These are phyloP conservation scores for Lasius fuliginosus DNA, from an alignment of 2,888 invertebrate species.

Conservation along the genomic window DNA sequence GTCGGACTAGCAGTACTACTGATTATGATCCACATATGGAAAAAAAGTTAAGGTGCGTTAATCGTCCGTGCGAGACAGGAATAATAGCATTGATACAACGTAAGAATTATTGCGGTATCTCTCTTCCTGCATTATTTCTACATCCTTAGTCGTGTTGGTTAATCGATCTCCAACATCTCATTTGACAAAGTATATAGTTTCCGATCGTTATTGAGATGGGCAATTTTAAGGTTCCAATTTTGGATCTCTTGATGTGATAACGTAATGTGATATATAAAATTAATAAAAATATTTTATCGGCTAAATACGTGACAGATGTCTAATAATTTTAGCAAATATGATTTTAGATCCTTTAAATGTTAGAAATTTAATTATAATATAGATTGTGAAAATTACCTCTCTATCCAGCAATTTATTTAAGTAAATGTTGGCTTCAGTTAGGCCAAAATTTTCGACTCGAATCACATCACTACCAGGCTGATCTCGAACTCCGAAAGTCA, in stretches of 20 bases:
- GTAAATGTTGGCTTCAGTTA: constrained; percentile 95
- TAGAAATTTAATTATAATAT: neutral
- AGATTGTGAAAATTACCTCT: constrained; percentile 88
- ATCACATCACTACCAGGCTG: constrained; percentile 94
- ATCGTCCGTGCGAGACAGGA: constrained; percentile 76
- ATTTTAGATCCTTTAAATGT: neutral
- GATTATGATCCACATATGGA: constrained; percentile 74
- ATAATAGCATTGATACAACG: constrained; percentile 20
- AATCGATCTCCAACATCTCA: constrained; percentile 8
- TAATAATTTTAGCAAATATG: neutral
- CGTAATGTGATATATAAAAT: neutral
- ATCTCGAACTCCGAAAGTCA: constrained; percentile 94
- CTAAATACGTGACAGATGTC: neutral
- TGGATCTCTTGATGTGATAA: neutral
- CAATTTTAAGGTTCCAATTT: neutral
- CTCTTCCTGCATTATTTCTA: constrained; percentile 15
- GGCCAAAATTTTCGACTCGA: constrained; percentile 93
- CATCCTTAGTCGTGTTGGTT: neutral
- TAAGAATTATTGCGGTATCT: constrained; percentile 41
- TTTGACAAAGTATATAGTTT: neutral
- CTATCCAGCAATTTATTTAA: constrained; percentile 96
- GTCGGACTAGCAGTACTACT: constrained; percentile 48
- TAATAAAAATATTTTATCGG: neutral
- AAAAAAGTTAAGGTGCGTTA: constrained; percentile 76
- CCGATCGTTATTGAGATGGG: neutral